Evolutionary conservation across 2,888 invertebrate genomes (phyloP).

Genomic region (Drosophila mimetica): DNA sequence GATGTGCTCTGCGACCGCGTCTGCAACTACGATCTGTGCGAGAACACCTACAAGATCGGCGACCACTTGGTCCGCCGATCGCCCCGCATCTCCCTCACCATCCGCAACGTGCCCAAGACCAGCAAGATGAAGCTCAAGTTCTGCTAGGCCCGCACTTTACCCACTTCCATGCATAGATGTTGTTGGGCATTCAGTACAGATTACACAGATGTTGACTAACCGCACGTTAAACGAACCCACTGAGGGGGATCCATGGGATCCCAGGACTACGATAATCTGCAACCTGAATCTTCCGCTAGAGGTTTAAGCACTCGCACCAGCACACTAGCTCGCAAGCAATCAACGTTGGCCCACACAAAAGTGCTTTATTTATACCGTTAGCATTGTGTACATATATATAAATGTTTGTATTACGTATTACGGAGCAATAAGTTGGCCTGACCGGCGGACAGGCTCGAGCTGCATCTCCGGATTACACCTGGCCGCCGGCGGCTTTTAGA

Average conservation of each 20-base stretch:
- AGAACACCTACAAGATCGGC: slow-evolving; percentile 85
- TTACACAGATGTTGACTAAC: slow-evolving; percentile 40
- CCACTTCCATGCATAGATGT: slow-evolving; percentile 13
- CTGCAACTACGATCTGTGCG: slow-evolving; percentile 88
- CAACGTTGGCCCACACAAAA: slow-evolving; percentile 46
- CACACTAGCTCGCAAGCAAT: slow-evolving; percentile 34
- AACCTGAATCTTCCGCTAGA: slow-evolving; percentile 67
- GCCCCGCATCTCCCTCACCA: slow-evolving; percentile 93
- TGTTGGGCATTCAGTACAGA: slow-evolving; percentile 10
- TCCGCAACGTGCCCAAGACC: slow-evolving; percentile 96
- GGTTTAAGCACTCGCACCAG: slow-evolving; percentile 51
- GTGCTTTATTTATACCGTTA: slow-evolving; percentile 69
- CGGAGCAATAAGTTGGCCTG: slow-evolving; percentile 37
- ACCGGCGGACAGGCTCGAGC: slow-evolving; percentile 10
- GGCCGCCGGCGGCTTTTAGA: slow-evolving; percentile 24
- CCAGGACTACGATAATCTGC: slow-evolving; percentile 10
- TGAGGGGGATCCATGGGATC: slow-evolving; percentile 41
- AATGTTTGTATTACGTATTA: slow-evolving; percentile 38
- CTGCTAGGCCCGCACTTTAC: slow-evolving; percentile 59
- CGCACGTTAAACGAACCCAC: slow-evolving; percentile 53
- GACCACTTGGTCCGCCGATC: slow-evolving; percentile 90
- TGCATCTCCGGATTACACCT: slow-evolving; percentile 5
- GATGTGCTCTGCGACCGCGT: slow-evolving; percentile 88
- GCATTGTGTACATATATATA: slow-evolving; percentile 45
- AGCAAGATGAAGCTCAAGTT: slow-evolving; percentile 90